Base-by-base conservation (phyloP, 2,113 vertebrate species). In the Thymallus thymallus region DNA sequence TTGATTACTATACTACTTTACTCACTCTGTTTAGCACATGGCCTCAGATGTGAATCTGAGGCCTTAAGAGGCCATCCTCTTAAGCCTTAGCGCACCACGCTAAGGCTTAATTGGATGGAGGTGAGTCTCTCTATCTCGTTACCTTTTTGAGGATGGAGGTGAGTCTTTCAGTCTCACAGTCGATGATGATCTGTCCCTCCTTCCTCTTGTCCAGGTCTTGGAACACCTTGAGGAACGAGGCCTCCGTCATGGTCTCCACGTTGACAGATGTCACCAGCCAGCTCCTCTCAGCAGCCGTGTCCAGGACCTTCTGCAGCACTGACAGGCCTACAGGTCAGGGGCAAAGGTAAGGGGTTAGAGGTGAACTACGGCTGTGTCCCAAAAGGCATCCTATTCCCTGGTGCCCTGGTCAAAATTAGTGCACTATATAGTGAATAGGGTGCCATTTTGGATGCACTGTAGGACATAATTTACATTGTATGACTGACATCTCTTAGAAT, bases 241-340 rank as follows among this genome's bases (percentile, higher is more conserved):
- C 95, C 71, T 97, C 97, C 0, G 97, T 98, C 85, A 97, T 98
- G 0, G 95, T 98, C 88, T 99, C 92, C 86, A 99, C 93, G 55
- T 98, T 99, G 78, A 99, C 97, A 0, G 97, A 98, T 35, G 97
- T 99, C 87, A 99, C 97, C 86, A 95, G 95, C 98, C 98, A 99
- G 91, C 97, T 97, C 89, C 94, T 96, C 88, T 99, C 97, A 0
- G 98, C 97, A 26, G 97, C 97, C 0, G 96, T 98, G 88, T 99
- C 98, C 90, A 99, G 91, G 68, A 99, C 97, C 86, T 96, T 98
- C 90, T 99, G 98, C 79, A 99, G 92, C 73, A 99, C 96, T 0
- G 96, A 95, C 77, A 99, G 82, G 55, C 98, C 98, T 99, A 66
- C 13, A 67, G 32, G 41, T 67, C 29, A 73, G 61, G 20, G 71